phyloP scores from a whole-genome alignment of 64 coral and sea anemone species.

The Stylophora pistillata region DNA sequence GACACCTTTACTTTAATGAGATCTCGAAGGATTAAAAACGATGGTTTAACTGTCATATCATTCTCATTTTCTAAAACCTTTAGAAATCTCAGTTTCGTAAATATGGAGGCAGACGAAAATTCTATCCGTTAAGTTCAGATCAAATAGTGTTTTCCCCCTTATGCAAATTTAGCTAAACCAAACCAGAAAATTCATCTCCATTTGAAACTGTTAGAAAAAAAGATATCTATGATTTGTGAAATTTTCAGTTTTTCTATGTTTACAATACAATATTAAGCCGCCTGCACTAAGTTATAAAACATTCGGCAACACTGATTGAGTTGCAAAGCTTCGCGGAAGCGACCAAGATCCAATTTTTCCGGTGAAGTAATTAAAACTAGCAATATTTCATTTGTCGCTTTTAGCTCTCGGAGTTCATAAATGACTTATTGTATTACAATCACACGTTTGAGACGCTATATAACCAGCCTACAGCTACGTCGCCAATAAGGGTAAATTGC shows the following conservation, averaged over 20 bases:
- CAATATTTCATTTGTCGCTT: not conserved
- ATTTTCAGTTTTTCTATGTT: not conserved
- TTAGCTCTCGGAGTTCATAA: not conserved
- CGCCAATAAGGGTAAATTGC: not conserved
- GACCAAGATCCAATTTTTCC: not conserved
- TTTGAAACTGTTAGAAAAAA: no score
- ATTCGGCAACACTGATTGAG: not conserved
- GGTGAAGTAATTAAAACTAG: slow-evolving; percentile 24
- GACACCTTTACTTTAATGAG: not conserved
- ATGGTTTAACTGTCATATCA: not conserved
- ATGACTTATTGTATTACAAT: slow-evolving; percentile 1
- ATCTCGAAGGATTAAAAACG: not conserved
- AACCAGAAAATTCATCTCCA: no score
- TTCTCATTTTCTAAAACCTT: not conserved
- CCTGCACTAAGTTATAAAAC: slow-evolving; percentile 3
- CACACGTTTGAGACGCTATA: not conserved
- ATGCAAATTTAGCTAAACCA: no score
- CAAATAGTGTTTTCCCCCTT: no score
- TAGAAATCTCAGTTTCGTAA: no score
- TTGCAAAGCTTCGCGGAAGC: not conserved
- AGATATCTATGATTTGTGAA: not conserved
- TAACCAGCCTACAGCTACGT: not conserved
- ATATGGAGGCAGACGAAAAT: not conserved
- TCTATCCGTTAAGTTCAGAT: not conserved
- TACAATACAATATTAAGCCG: not conserved